These are phyloP conservation scores for Diprion similis DNA, from an alignment of 1,140 invertebrate species.

Conservation along the genomic window DNA sequence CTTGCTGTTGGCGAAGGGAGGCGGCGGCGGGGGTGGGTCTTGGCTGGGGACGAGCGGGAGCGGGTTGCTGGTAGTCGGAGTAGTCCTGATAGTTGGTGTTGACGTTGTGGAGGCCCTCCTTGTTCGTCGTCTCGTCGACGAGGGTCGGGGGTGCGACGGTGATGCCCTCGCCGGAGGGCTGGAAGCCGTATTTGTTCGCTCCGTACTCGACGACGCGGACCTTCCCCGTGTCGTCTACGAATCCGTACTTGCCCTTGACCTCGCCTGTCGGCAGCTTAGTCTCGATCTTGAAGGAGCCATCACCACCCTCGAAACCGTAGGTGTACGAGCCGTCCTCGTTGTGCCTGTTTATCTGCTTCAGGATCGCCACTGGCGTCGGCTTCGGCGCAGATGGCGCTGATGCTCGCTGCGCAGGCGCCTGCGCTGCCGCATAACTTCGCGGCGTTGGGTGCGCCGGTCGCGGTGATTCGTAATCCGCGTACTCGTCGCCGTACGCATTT, in stretches of 20 bases:
- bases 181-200: constrained; percentile 86
- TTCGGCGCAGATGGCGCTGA: constrained; percentile 58
- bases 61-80: constrained; percentile 41
- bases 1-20: constrained; percentile 22
- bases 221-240: constrained; percentile 82
- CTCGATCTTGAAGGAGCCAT: constrained; percentile 87
- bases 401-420: constrained; percentile 51
- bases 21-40: constrained; percentile 31
- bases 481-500: constrained; percentile 64
- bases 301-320: constrained; percentile 84
- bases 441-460: constrained; percentile 64
- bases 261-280: constrained; percentile 80
- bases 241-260: constrained; percentile 87
- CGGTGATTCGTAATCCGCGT: constrained; percentile 64
- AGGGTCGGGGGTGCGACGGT: constrained; percentile 82
- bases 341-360: constrained; percentile 87
- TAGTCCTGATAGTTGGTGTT: constrained; percentile 54
- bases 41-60: constrained; percentile 30
- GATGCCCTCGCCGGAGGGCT: constrained; percentile 84
- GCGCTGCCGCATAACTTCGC: constrained; percentile 53
- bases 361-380: constrained; percentile 77
- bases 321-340: constrained; percentile 88
- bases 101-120: constrained; percentile 58
- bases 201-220: constrained; percentile 87
- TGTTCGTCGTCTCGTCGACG: constrained; percentile 73